Conservation (phyloP, 2,113 vertebrate genomes). For the Galeopterus variegatus region DNA sequence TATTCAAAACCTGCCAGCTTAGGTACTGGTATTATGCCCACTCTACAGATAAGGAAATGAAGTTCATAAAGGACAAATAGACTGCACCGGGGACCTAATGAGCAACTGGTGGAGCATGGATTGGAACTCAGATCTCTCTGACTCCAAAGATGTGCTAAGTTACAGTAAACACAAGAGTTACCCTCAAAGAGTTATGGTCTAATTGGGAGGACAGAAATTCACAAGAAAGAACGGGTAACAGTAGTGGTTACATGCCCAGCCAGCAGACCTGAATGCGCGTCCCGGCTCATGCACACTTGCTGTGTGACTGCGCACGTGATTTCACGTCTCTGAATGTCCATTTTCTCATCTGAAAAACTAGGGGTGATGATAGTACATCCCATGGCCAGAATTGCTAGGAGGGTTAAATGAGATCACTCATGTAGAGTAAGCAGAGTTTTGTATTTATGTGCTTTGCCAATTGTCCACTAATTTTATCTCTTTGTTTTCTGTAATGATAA, state of each 20-base stretch:
- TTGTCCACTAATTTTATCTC: not conserved
- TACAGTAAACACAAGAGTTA: not conserved
- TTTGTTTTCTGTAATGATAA: not conserved
- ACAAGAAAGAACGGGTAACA: not conserved
- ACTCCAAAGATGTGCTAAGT: not conserved
- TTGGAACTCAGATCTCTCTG: not conserved
- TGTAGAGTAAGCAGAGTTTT: not conserved
- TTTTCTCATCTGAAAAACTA: slow-evolving; percentile 14
- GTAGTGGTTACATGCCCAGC: not conserved
- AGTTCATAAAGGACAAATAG: not conserved
- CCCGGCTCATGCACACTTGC: not conserved
- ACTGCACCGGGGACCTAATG: too few relatives aligned
- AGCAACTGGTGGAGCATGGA: not conserved
- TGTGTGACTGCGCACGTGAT: not conserved
- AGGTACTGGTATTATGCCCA: not conserved
- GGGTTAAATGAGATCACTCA: not conserved
- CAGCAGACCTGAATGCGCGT: not conserved
- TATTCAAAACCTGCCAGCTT: not conserved
- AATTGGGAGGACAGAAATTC: not conserved
- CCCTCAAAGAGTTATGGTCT: not conserved
- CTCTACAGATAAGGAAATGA: not conserved
- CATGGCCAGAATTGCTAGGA: not conserved
- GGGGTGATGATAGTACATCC: not conserved
- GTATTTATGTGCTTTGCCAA: not conserved
- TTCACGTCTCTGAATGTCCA: not conserved